Base-by-base conservation (phyloP, 1,140 invertebrate species). In the Leguminivora glycinivorella region DNA sequence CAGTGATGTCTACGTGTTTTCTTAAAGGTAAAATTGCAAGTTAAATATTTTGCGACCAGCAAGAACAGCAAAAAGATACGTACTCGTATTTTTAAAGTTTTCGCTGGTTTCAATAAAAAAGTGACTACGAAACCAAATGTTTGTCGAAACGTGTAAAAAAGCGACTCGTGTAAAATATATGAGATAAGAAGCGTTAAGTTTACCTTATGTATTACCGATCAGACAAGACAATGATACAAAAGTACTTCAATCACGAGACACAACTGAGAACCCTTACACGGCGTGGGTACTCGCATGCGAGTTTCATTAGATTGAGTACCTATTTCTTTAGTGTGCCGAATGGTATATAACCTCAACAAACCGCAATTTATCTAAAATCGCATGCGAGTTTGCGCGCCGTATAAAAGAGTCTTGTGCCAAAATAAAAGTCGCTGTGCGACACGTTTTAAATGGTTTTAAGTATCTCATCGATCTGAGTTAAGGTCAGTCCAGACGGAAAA, bases 91-190 rank as follows among this genome's bases (percentile, higher is more conserved):
- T 43, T 43, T n/a, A 43, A 43, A 4, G 10, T 52, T 52, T 52
- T 52, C 47, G n/a, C 17, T 52, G n/a, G 47, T 52, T 22, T 6
- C 47, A 43, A 43, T 43, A 43, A 7, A 47, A 17, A 17, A n/a
- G n/a, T 47, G 43, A 47, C 43, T 47, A 47, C 17, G 43, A 17
- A 47, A 47, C 43, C 12, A 47, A 40, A 14, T 43, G n/a, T 40
- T n/a, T 43, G 4, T 0, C 40, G 5, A 4, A 40, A 52, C 6
- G 47, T 29, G 25, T 29, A 63, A 63, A n/a, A 63, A 63, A 29
- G 25, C 25, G 26, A n/a, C 31, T 63, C 58, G 58, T 63, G 58
- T 63, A 63, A 63, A 63, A 63, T 31, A 63, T 63, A 29, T 31
- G 5, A 47, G 43, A 47, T 47, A 63, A 63, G 31, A 63, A 63